phyloP scores from a whole-genome alignment of 2,888 invertebrate genomes.

The Lamellibrachia columna region DNA sequence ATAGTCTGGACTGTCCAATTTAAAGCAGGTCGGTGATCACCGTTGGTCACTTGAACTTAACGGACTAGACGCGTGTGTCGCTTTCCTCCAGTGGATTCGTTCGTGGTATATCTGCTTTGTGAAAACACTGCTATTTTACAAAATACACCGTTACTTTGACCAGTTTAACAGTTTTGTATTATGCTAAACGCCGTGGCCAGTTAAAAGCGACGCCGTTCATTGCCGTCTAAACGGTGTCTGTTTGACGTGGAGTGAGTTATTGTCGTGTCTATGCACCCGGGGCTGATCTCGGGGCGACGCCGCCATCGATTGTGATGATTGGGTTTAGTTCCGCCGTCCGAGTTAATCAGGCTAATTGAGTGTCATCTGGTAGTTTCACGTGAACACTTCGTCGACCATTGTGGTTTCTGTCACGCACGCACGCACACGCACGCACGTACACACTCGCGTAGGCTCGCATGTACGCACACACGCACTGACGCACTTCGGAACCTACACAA shows the following conservation, averaged over 20 bases:
- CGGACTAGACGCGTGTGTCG: background rate
- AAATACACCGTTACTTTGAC: background rate
- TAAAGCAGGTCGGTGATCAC: no score
- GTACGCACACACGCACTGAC: background rate
- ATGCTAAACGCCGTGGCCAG: background rate
- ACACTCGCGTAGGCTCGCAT: background rate
- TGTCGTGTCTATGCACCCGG: background rate
- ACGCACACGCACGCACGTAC: background rate
- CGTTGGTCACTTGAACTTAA: background rate
- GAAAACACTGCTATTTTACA: background rate
- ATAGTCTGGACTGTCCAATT: background rate
- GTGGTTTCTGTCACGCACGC: background rate
- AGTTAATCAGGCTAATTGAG: background rate
- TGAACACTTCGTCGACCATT: background rate
- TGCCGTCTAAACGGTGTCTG: background rate
- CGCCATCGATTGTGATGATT: background rate
- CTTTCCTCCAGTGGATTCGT: background rate
- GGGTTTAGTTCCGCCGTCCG: background rate
- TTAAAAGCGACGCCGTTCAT: background rate
- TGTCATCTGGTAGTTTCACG: background rate
- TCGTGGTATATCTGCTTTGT: background rate
- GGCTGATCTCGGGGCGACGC: background rate
- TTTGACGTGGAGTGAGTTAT: background rate
- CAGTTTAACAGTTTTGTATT: background rate
- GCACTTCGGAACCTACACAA: background rate